A percentile compares a stretch with the other conserved stretches of the same genome.
Evolutionary conservation across 2,113 vertebrate genomes (phyloP).

Genomic region (Elephantulus edwardii): DNA sequence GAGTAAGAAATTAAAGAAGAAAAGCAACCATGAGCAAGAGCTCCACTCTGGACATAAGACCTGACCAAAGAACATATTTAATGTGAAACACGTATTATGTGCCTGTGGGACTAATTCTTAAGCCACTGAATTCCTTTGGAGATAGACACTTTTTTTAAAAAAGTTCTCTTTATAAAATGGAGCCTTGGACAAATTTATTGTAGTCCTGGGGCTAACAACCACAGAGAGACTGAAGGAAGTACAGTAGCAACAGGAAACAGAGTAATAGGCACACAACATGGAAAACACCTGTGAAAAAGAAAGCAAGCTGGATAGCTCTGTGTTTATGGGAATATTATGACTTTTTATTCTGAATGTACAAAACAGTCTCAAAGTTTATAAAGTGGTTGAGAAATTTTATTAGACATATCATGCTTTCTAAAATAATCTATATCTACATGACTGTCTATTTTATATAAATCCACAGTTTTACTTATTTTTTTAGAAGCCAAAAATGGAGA

Average conservation of each 20-base stretch:
- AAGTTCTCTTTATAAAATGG: not conserved
- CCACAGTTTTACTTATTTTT: not conserved
- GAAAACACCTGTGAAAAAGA: not conserved
- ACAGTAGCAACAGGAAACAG: not conserved
- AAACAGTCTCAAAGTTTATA: not conserved
- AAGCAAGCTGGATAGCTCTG: not conserved
- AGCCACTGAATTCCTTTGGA: not conserved
- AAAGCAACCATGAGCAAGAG: not conserved
- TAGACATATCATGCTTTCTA: slow-evolving; percentile 10
- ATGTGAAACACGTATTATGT: not conserved
- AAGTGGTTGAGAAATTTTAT: not conserved
- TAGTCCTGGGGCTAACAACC: not conserved
- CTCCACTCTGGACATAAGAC: not conserved
- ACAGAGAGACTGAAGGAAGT: not conserved
- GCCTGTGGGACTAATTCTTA: not conserved
- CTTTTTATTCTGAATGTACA: slow-evolving; percentile 4
- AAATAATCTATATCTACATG: not conserved
- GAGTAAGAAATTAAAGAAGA: slow-evolving; percentile 14
- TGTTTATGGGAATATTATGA: not conserved
- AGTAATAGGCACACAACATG: accelerated
- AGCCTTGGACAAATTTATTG: not conserved
- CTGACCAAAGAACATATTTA: not conserved
- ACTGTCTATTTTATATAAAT: not conserved
- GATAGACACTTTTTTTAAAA: not conserved
- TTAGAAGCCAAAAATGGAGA: not conserved